Evolutionary conservation across 1,140 invertebrate species (phyloP).

Genomic region (Lucilia sericata): DNA sequence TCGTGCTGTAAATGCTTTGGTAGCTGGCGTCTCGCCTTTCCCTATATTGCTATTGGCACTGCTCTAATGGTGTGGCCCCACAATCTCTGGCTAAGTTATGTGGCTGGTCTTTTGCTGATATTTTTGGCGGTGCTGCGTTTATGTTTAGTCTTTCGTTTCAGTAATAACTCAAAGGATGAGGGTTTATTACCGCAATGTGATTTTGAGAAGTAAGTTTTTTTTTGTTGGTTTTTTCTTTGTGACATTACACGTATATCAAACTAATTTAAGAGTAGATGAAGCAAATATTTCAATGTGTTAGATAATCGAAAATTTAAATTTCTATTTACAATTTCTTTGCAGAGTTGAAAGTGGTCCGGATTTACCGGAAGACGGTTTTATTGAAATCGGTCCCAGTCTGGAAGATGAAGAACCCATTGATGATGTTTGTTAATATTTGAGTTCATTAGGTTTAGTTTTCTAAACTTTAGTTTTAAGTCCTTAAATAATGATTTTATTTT

Average conservation of each 20-base stretch:
- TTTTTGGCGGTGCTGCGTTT: slow-evolving; percentile 60
- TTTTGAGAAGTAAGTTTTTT: slow-evolving; percentile 58
- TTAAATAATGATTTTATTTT: not conserved
- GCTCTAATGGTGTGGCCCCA: slow-evolving; percentile 62
- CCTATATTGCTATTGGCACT: slow-evolving; percentile 60
- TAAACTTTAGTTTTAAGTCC: slow-evolving; percentile 7
- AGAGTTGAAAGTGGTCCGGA: slow-evolving; percentile 59
- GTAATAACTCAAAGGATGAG: slow-evolving; percentile 55
- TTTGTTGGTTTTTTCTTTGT: not conserved
- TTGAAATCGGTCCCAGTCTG: slow-evolving; percentile 54
- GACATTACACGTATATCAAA: not conserved
- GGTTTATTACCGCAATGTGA: slow-evolving; percentile 63
- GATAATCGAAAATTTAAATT: not conserved
- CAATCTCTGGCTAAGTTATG: slow-evolving; percentile 66
- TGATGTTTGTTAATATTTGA: slow-evolving; percentile 61
- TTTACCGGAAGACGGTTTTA: slow-evolving; percentile 56
- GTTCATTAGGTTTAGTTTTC: slow-evolving; percentile 7
- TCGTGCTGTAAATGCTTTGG: slow-evolving; percentile 52
- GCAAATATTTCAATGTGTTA: not conserved
- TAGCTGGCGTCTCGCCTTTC: slow-evolving; percentile 59
- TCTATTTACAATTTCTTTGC: slow-evolving; percentile 45
- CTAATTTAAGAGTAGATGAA: not conserved
- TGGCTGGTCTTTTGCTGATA: slow-evolving; percentile 61
- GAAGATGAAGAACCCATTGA: slow-evolving; percentile 55
- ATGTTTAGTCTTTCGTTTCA: slow-evolving; percentile 56